Percentiles rank a stretch among this genome's conserved stretches.
phyloP scores from a whole-genome alignment of 2,113 vertebrate genomes.

The Stercorarius parasiticus region DNA sequence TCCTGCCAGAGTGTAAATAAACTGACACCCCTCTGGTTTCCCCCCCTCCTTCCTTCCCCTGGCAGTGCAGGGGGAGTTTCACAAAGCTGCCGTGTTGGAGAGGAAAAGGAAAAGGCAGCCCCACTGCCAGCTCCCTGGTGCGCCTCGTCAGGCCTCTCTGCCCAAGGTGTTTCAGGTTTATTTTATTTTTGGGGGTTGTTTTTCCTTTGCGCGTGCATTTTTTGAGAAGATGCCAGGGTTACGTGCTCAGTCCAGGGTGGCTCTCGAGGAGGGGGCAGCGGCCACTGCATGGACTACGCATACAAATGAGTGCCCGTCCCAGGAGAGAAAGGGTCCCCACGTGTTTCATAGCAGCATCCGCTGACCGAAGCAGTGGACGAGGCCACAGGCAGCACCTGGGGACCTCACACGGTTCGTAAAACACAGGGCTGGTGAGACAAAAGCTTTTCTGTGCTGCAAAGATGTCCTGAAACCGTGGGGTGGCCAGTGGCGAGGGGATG shows the following conservation, averaged over 20 bases:
- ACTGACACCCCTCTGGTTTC: neutral
- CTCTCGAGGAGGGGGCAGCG: fast-evolving
- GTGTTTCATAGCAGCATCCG: fast-evolving
- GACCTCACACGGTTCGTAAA: neutral
- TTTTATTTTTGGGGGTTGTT: neutral
- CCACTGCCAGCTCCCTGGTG: neutral
- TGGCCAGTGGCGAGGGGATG: fast-evolving
- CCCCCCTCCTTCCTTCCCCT: neutral
- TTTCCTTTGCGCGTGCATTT: neutral
- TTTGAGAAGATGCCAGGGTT: neutral
- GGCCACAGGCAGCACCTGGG: neutral
- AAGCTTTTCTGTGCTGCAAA: neutral
- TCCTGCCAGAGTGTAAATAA: constrained; percentile 36
- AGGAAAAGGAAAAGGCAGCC: neutral
- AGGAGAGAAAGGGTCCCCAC: fast-evolving
- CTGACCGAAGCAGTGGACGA: fast-evolving
- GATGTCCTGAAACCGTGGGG: neutral
- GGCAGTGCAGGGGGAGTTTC: neutral
- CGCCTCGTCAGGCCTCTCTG: neutral
- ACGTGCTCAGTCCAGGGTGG: fast-evolving
- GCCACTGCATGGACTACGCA: fast-evolving
- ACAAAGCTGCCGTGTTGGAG: neutral
- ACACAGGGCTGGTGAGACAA: neutral
- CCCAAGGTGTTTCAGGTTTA: neutral
- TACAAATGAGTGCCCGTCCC: fast-evolving